A percentile compares a stretch with the other conserved stretches of the same genome.
Evolutionary conservation across 2,888 invertebrate genomes (phyloP).

Genomic region (Hoplodrina ambigua): DNA sequence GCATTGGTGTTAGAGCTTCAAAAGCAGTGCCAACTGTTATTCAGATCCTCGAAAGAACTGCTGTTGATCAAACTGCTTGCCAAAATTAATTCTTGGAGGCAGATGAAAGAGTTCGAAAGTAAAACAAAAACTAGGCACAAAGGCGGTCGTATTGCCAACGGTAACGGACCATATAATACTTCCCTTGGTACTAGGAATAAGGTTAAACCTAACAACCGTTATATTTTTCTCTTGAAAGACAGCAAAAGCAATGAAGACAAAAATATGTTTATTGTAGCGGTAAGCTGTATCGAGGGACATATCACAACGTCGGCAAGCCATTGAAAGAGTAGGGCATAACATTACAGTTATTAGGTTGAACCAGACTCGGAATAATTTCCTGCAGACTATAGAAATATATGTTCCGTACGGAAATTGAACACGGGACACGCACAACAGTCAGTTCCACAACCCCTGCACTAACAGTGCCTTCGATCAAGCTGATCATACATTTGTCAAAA

Average conservation of each 20-base stretch:
- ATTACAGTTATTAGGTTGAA: neutral
- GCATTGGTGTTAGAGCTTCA: too few species aligned
- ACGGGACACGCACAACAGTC: too few species aligned
- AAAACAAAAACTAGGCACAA: neutral
- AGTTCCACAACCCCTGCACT: too few species aligned
- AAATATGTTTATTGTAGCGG: slow-evolving; percentile 8
- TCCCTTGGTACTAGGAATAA: slow-evolving; percentile 8
- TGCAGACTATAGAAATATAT: too few species aligned
- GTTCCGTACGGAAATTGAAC: too few species aligned
- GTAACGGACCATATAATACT: neutral
- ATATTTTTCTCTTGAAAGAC: slow-evolving; percentile 13
- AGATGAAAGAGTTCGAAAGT: too few species aligned
- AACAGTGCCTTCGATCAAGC: neutral
- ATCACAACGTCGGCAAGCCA: slow-evolving; percentile 1
- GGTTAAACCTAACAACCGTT: slow-evolving; percentile 19
- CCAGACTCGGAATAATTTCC: too few species aligned
- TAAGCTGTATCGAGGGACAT: slow-evolving; percentile 24
- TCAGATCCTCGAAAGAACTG: too few species aligned
- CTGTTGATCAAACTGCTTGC: too few species aligned
- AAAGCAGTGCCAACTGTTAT: too few species aligned
- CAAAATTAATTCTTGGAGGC: too few species aligned
- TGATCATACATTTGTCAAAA: neutral
- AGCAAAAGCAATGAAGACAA: slow-evolving; percentile 14
- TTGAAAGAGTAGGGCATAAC: slow-evolving; percentile 5
- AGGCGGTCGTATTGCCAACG: neutral